A percentile compares a stretch with the other conserved stretches of the same genome.
These are phyloP conservation scores for Zophobas morio DNA, from an alignment of 1,140 invertebrate genomes.

Conservation along the genomic window DNA sequence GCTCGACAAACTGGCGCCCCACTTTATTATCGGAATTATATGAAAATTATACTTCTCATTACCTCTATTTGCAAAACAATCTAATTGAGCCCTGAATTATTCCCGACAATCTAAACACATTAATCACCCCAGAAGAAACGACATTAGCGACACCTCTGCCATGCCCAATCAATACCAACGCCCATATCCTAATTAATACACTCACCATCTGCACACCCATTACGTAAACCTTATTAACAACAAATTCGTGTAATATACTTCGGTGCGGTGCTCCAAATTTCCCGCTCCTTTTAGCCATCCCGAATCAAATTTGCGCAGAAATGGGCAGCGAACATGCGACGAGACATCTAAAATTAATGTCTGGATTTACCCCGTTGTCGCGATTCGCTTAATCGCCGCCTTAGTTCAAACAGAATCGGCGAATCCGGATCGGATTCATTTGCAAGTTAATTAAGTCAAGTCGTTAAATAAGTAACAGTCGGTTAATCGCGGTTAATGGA, in stretches of 20 bases:
- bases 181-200: slow-evolving; percentile 33
- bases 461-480: background rate
- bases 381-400: background rate
- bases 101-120: slow-evolving; percentile 33
- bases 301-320: background rate
- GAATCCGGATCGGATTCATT: background rate
- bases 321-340: too few relatives aligned
- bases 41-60: slow-evolving; percentile 49
- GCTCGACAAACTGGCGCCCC: slow-evolving; percentile 45
- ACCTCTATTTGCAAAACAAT: slow-evolving; percentile 47
- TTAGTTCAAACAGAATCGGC: background rate
- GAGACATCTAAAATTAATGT: too few relatives aligned
- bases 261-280: background rate
- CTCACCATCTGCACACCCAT: slow-evolving; percentile 19
- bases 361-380: background rate
- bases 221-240: slow-evolving; percentile 35
- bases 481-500: slow-evolving; percentile 1
- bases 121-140: slow-evolving; percentile 32
- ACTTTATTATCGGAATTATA: slow-evolving; percentile 47
- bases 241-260: background rate
- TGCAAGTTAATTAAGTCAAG: background rate
- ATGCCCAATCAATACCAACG: slow-evolving; percentile 36
- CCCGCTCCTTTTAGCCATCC: slow-evolving; percentile 10
- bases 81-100: slow-evolving; percentile 40
- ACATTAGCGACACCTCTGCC: slow-evolving; percentile 33